phyloP scores from a whole-genome alignment of 2,888 invertebrate genomes.

The Drymonia ruficornis region DNA sequence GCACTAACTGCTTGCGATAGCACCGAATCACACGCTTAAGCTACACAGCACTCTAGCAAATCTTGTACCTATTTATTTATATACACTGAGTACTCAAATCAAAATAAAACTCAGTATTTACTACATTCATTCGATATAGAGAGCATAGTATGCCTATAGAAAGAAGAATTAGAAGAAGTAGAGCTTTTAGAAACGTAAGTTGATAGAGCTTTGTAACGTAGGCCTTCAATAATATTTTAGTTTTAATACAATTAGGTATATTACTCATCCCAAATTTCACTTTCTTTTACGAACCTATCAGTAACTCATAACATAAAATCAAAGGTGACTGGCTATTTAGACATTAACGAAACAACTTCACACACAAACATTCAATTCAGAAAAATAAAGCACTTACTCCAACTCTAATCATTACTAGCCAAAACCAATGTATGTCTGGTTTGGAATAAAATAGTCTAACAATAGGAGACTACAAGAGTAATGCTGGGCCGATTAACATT shows the following conservation, averaged over 20 bases:
- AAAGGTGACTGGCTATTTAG: conserved; percentile 72
- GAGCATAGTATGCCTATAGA: conserved; percentile 29
- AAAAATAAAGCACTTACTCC: conserved; percentile 27
- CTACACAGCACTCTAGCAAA: conserved; percentile 48
- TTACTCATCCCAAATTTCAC: not conserved
- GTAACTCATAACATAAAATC: conserved; percentile 45
- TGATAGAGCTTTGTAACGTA: conserved; percentile 37
- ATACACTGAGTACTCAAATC: conserved; percentile 2
- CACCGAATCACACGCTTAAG: conserved; percentile 70
- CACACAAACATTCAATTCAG: conserved; percentile 36
- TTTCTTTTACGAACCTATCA: conserved; percentile 10
- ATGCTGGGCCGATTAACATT: conserved; percentile 73
- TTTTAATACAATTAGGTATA: conserved; percentile 11
- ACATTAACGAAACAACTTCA: conserved; percentile 34
- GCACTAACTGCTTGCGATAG: conserved; percentile 80
- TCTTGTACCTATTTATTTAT: conserved; percentile 8
- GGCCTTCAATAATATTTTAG: conserved; percentile 17
- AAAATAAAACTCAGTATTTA: conserved; percentile 9
- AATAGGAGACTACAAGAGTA: conserved; percentile 50
- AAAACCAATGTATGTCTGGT: conserved; percentile 75
- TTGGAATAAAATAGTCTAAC: conserved; percentile 49
- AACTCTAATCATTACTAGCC: conserved; percentile 36
- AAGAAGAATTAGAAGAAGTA: conserved; percentile 15
- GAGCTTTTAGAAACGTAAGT: conserved; percentile 35
- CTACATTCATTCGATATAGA: conserved; percentile 32